Evolutionary conservation across 2,888 invertebrate genomes (phyloP).

Genomic region (Neoaliturus tenellus): DNA sequence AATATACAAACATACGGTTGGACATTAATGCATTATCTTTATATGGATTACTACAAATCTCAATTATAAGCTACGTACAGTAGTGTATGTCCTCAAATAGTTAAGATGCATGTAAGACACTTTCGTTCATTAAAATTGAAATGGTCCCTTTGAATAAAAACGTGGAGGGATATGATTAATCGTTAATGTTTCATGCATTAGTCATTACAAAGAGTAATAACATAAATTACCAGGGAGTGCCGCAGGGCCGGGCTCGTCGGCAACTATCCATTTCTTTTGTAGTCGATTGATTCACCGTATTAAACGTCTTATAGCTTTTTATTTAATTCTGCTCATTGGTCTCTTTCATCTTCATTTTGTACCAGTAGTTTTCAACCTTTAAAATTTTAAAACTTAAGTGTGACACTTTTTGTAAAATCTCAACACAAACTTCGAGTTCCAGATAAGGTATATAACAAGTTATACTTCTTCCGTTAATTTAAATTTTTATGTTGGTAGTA

Average conservation of each 20-base stretch:
- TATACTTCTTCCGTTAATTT: too few relatives aligned
- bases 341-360: too few relatives aligned
- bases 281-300: not conserved
- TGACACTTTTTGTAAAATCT: not conserved
- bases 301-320: not conserved
- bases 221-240: conserved; percentile 1
- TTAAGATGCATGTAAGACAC: too few relatives aligned
- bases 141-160: not conserved
- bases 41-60: too few relatives aligned
- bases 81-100: too few relatives aligned
- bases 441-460: not conserved
- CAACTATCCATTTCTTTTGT: not conserved
- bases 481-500: too few relatives aligned
- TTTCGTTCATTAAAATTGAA: not conserved
- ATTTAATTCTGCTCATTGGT: not conserved
- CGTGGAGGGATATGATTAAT: not conserved
- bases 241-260: not conserved
- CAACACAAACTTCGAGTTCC: not conserved
- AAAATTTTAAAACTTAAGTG: not conserved
- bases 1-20: too few relatives aligned
- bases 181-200: not conserved
- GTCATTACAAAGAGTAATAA: conserved; percentile 4
- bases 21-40: too few relatives aligned
- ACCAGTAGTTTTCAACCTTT: not conserved
- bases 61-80: too few relatives aligned